These are phyloP conservation scores for Gymnoscelis rufifasciata DNA, from an alignment of 2,888 invertebrate species.

Conservation along the genomic window DNA sequence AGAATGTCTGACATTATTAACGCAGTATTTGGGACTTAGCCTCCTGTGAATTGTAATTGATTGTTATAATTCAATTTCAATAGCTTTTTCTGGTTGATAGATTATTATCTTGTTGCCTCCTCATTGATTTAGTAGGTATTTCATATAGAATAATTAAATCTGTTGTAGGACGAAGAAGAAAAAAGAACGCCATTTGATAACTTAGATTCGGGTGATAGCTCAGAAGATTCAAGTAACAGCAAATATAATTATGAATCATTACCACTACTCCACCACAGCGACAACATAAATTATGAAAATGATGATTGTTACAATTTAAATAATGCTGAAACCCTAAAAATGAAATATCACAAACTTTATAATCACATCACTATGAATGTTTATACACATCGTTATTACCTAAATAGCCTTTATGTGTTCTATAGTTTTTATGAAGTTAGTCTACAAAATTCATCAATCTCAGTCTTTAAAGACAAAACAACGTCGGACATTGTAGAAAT, in stretches of 20 bases:
- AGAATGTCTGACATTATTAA: too few species aligned
- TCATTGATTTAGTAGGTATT: too few species aligned
- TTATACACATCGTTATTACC: background rate
- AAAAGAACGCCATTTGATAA: background rate
- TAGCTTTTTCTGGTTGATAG: too few species aligned
- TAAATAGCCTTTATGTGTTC: background rate
- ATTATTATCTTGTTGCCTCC: too few species aligned
- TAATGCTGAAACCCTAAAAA: background rate
- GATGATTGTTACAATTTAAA: background rate
- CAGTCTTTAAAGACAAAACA: conserved; percentile 5
- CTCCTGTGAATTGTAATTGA: too few species aligned
- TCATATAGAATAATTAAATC: too few species aligned
- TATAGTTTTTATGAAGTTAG: conserved; percentile 12
- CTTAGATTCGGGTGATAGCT: conserved; percentile 5
- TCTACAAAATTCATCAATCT: conserved; percentile 1
- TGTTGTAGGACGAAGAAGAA: background rate
- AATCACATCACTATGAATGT: background rate
- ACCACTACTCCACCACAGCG: conserved; percentile 2
- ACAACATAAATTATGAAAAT: background rate
- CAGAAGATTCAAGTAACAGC: conserved; percentile 6
- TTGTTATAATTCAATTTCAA: too few species aligned
- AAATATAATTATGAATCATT: conserved; percentile 3
- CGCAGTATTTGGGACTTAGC: too few species aligned
- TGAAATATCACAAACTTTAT: background rate
- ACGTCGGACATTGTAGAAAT: conserved; percentile 10